Evolutionary conservation across 1,140 invertebrate species (phyloP), one percentile per base, ranked within the genome.

Genomic region (Drosophila lacteicornis): DNA sequence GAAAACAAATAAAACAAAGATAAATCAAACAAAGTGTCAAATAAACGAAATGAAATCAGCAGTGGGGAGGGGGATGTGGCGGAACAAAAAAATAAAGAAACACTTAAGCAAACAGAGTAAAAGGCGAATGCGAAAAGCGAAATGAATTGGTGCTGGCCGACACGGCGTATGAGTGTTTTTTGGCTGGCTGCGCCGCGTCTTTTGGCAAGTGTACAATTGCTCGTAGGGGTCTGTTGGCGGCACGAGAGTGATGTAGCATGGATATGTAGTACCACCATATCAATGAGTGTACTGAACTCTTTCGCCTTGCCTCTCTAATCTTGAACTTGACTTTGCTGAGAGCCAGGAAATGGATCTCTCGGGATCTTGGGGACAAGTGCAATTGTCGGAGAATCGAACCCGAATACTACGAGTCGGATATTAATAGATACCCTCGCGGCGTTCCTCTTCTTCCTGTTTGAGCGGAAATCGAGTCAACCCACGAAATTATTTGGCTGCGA

Each of bases 91-190:
- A 45, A 45, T 27, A 67, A 68, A 49, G 61, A 79, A 90, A 88
- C 85, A 91, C 78, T 90, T 90, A 91, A 88, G 42, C 85, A 88
- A 88, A 88, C 79, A 69, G 65, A 85, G 71, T 27, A 47, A 74
- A 74, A 58, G 51, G 67, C 49, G 67, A 61, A 49, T 22, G 55
- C 36, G 65, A 69, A 76, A 76, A 47, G 38, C 45, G 58, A 68
- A 62, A 50, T 57, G 51, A 84, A 73, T 53, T 69, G 69, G 62
- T 75, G 74, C 62, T 75, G 78, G 78, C 57, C 56, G 60, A 81
- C 85, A 75, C 40, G 73, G 62, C 74, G 81, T 83, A 80, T 83
- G 80, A 70, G 80, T 68, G 50, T 65, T 86, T 66, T 61, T 79
- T 45, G 56, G 61, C 47, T 47, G 40, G 4, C 45, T 61, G 49